Percentiles rank a stretch among this genome's conserved stretches.
These are phyloP conservation scores for Trididemnum miniatum DNA, from an alignment of 23 tunicate genomes.

Conservation along the genomic window DNA sequence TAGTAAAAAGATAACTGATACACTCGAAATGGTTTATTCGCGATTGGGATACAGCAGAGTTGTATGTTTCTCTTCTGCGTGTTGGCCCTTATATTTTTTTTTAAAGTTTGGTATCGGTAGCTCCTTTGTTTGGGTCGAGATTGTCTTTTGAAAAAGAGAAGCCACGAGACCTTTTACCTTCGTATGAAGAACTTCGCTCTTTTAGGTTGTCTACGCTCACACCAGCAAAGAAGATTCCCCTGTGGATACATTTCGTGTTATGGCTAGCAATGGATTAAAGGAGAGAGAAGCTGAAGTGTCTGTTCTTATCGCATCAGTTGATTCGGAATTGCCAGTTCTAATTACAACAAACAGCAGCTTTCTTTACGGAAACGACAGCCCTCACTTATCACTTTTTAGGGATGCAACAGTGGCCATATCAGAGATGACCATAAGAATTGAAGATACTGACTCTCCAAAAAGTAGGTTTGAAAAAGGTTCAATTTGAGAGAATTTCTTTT, in stretches of 20 bases:
- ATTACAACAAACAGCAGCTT: not conserved
- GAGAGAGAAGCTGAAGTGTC: constrained; percentile 62
- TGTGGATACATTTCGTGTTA: constrained; percentile 48
- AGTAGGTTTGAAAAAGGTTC: no score
- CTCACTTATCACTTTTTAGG: constrained; percentile 48
- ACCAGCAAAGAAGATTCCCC: constrained; percentile 63
- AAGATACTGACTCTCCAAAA: constrained; percentile 65
- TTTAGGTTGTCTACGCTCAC: constrained; percentile 72
- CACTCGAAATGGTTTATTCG: no score
- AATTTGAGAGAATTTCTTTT: no score
- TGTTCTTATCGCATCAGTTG: constrained; percentile 59
- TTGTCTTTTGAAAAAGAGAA: no score
- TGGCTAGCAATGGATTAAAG: constrained; percentile 55
- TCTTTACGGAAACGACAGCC: not conserved
- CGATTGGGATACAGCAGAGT: no score
- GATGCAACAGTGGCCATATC: constrained; percentile 66
- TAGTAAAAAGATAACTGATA: no score
- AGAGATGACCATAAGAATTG: constrained; percentile 35
- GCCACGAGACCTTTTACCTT: no score
- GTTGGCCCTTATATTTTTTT: no score
- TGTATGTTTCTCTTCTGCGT: no score
- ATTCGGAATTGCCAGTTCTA: constrained; percentile 45
- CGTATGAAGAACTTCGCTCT: not conserved
- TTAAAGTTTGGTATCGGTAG: no score
- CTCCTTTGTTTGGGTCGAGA: no score